Conservation (phyloP, 2,797 vertebrate genomes). For the Smutsia gigantea region DNA sequence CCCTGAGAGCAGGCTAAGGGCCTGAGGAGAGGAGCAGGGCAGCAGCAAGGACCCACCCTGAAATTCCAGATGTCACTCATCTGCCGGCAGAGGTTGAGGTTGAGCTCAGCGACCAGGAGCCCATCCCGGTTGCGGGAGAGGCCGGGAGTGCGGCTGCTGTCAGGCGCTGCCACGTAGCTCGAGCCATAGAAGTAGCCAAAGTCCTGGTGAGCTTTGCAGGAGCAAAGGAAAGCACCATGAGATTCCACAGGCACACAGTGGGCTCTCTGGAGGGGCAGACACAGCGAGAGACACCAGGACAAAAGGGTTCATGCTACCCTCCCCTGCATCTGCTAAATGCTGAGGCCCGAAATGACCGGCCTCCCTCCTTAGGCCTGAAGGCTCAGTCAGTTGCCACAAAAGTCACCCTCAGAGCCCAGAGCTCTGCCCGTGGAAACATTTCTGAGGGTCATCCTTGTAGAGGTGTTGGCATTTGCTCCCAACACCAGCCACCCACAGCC, state of each 20-base stretch:
- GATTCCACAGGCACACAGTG: background rate
- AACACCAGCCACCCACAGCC: background rate
- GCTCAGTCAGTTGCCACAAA: background rate
- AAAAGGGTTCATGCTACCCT: background rate
- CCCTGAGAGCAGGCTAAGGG: background rate
- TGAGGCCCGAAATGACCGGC: background rate
- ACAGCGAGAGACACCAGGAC: rapidly evolving
- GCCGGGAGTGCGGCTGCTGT: conserved; percentile 94
- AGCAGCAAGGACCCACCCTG: conserved; percentile 88
- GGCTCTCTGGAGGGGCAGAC: background rate
- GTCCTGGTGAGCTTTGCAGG: conserved; percentile 92
- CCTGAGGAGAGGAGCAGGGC: background rate
- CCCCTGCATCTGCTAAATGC: background rate
- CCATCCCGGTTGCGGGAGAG: conserved; percentile 94
- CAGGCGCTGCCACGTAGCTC: conserved; percentile 94
- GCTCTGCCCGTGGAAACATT: background rate
- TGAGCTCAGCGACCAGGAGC: conserved; percentile 93
- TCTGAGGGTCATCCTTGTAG: background rate
- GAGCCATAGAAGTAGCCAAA: conserved; percentile 98
- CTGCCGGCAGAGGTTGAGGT: conserved; percentile 97
- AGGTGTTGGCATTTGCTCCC: background rate
- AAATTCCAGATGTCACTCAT: conserved; percentile 95
- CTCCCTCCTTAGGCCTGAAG: background rate
- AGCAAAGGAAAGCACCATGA: background rate
- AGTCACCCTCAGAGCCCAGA: background rate